Conservation (phyloP, 2,888 invertebrate genomes). For the Nephrocerus scutellatus region DNA sequence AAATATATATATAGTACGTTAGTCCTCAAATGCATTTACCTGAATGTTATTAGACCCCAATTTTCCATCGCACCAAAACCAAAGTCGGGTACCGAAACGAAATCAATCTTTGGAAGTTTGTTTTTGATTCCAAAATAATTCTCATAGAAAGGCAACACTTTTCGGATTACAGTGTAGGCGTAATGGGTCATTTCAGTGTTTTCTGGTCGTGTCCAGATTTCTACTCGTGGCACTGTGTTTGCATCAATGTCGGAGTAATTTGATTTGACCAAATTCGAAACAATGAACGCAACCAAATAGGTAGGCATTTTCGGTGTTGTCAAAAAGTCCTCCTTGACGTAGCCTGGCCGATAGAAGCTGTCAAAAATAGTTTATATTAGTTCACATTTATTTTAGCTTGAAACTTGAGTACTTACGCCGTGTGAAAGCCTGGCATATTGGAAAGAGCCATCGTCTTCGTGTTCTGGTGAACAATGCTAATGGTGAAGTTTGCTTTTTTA, state of each 20-base stretch:
- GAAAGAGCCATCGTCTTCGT: slow-evolving; percentile 50
- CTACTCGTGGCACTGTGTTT: slow-evolving; percentile 36
- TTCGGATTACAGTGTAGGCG: slow-evolving; percentile 54
- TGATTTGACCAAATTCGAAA: slow-evolving; percentile 50
- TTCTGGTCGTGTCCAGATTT: slow-evolving; percentile 44
- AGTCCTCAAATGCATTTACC: slow-evolving; percentile 32
- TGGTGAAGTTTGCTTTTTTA: slow-evolving; percentile 68
- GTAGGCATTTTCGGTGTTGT: slow-evolving; percentile 66
- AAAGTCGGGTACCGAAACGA: slow-evolving; percentile 67
- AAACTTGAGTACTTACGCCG: slow-evolving; percentile 36
- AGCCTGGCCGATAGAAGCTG: slow-evolving; percentile 47
- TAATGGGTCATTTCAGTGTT: slow-evolving; percentile 46
- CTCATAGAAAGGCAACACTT: slow-evolving; percentile 58
- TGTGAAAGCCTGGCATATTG: slow-evolving; percentile 56
- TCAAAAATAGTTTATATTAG: too few species aligned
- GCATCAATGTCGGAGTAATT: slow-evolving; percentile 34
- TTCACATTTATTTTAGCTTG: neutral
- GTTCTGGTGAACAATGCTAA: slow-evolving; percentile 57
- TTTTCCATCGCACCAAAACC: slow-evolving; percentile 67
- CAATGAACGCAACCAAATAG: slow-evolving; percentile 62
- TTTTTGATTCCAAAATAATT: slow-evolving; percentile 59
- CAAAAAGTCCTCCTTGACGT: slow-evolving; percentile 58
- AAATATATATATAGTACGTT: neutral
- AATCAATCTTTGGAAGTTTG: slow-evolving; percentile 60
- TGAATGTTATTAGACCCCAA: slow-evolving; percentile 58